Evolutionary conservation across 92 coral and sea anemone species (phyloP), one percentile per base, ranked within the genome.

Genomic region (Siderastrea siderea): DNA sequence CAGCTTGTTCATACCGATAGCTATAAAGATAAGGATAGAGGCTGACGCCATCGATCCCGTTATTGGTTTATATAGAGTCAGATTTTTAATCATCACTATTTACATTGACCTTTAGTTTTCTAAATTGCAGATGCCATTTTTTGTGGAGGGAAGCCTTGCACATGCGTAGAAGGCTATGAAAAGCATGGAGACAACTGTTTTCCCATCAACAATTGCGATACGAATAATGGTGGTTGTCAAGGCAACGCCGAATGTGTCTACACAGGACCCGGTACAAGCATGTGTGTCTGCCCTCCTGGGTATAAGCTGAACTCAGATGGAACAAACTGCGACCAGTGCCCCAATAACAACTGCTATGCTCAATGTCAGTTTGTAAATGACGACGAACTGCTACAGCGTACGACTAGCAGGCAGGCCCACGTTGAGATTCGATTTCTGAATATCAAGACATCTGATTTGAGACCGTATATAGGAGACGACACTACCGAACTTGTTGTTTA

Each of bases 161-260:
- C 90, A 45, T 89, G 92, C 78, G 90, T 77, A 38, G 90, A 89
- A 1, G 92, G 92, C 7, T 75, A 89, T 80, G 90, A 65, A 7
- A 60, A 15, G 67, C 79, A 55, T 1, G 90, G 89, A 1, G 79
- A 79, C 8, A 66, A 48, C 83, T 90, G 93, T 57, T 86, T 90
- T 80, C 91, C 93, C 47, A 87, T 90, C 81, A 90, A 90, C 77
- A 87, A 87, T 74, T 90, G 93, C 73, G 75, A 90, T 38, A 74
- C 83, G 57, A 74, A 68, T 64, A 54, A 80, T 50, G 93, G 93
- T 12, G 93, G 93, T 2, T 90, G 93, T 55, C 76, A 49, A 16
- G 87, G 87, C 43, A 74, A 87, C 71, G 91, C 91, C 76, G 67
- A 90, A 77, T 90, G 93, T 63, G 73, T 90, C 64, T 90, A 78